phyloP scores from a whole-genome alignment of 2,113 vertebrate genomes.

The Macrotis lagotis region DNA sequence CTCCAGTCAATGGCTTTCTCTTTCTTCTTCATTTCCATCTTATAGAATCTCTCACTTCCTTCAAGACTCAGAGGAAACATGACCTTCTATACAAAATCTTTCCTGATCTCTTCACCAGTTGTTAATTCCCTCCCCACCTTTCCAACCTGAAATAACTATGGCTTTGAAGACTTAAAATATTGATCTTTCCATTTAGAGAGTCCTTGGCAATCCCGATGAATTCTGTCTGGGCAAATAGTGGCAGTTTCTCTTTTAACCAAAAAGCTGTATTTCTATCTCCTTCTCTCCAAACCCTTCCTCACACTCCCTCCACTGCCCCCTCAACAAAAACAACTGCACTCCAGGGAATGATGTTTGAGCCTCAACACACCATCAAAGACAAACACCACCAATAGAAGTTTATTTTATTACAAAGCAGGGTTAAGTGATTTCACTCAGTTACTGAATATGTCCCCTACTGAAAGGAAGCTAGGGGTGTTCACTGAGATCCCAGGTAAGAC shows the following conservation, averaged over 20 bases:
- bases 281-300: background rate
- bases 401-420: background rate
- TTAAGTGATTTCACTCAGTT: background rate
- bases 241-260: constrained; percentile 34
- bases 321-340: background rate
- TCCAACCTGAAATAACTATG: background rate
- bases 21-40: background rate
- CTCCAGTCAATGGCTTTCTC: background rate
- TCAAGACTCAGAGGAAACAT: background rate
- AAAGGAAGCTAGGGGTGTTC: background rate
- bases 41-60: background rate
- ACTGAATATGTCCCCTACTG: background rate
- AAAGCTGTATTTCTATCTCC: background rate
- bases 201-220: constrained; percentile 3
- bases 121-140: background rate
- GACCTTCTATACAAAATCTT: background rate
- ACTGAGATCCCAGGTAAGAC: background rate
- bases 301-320: too few species aligned
- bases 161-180: background rate
- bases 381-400: background rate
- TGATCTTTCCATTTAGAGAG: constrained; percentile 4
- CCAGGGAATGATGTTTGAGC: background rate
- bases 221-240: background rate
- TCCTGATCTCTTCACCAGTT: background rate
- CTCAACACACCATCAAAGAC: background rate